phyloP scores from a whole-genome alignment of 2,888 invertebrate species.

The Dendrolimus houi region DNA sequence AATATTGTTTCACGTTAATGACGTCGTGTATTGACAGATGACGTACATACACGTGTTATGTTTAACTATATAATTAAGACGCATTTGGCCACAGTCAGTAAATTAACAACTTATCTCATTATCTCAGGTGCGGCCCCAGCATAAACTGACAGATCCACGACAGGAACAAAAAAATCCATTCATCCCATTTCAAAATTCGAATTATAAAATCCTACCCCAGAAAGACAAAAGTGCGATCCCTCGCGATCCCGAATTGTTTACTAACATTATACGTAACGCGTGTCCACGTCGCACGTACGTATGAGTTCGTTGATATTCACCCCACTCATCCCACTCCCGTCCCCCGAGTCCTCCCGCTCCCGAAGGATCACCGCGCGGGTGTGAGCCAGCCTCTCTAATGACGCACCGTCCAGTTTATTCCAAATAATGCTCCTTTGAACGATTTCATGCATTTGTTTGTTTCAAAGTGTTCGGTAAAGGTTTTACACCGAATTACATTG shows the following conservation, averaged over 20 bases:
- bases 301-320: constrained; percentile 71
- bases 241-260: constrained; percentile 46
- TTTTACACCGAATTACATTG: constrained; percentile 15
- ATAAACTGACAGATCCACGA: too few species aligned
- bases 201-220: neutral
- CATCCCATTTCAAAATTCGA: neutral
- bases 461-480: constrained; percentile 16
- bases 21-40: too few species aligned
- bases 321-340: constrained; percentile 26
- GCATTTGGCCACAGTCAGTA: too few species aligned
- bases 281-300: constrained; percentile 57
- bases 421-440: constrained; percentile 43
- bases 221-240: neutral
- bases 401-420: constrained; percentile 50
- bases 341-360: constrained; percentile 21
- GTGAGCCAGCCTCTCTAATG: constrained; percentile 56
- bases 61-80: too few species aligned
- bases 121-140: too few species aligned
- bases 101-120: too few species aligned
- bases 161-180: too few species aligned
- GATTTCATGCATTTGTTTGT: constrained; percentile 22
- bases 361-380: constrained; percentile 44
- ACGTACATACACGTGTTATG: too few species aligned
- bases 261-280: constrained; percentile 61
- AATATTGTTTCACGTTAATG: too few species aligned